These are phyloP conservation scores for Leptura quadrifasciata DNA, from an alignment of 2,888 invertebrate genomes.

Conservation along the genomic window DNA sequence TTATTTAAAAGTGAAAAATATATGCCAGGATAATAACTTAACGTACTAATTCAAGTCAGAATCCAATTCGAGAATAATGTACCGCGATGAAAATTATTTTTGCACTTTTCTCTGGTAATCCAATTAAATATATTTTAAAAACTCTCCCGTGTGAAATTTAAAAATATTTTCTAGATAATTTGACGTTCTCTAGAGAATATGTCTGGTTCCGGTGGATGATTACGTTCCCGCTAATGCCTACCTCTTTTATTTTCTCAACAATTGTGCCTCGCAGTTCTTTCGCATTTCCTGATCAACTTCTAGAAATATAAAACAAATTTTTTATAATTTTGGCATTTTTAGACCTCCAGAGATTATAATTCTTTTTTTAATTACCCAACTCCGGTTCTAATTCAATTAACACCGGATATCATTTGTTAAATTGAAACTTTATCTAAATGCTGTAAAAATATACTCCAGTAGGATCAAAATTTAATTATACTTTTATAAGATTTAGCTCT, in stretches of 20 bases:
- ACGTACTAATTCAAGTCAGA: not conserved
- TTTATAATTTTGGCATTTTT: not conserved
- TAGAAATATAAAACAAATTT: constrained; percentile 8
- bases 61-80: not conserved
- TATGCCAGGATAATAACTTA: not conserved
- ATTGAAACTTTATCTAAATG: not conserved
- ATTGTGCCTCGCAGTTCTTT: not conserved
- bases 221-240: constrained; percentile 2
- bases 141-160: constrained; percentile 8
- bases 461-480: not conserved
- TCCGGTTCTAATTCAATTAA: constrained; percentile 7
- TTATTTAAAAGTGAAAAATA: not conserved
- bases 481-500: not conserved
- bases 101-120: constrained; percentile 9
- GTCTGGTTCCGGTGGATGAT: constrained; percentile 22
- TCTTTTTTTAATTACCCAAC: not conserved
- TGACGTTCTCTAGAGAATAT: constrained; percentile 5
- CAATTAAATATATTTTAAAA: constrained; percentile 22
- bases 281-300: constrained; percentile 11
- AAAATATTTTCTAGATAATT: constrained; percentile 28
- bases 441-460: not conserved
- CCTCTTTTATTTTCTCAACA: constrained; percentile 19
- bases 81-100: not conserved
- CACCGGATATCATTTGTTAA: not conserved
- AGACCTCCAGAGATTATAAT: not conserved